Conservation (phyloP, 2,797 vertebrate species). For the Pipistrellus pygmaeus region DNA sequence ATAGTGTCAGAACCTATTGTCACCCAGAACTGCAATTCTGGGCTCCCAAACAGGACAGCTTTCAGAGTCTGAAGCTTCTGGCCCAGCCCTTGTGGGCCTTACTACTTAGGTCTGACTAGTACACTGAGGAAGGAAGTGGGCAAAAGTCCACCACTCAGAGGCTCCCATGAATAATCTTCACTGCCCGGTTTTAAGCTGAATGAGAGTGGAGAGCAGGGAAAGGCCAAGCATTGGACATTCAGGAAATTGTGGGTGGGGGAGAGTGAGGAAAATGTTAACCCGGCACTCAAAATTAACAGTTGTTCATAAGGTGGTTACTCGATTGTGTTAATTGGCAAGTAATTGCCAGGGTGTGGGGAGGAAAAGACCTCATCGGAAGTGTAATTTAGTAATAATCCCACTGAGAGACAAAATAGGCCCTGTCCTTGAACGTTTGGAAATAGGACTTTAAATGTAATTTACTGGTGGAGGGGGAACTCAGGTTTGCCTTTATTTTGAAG, state of each 20-base stretch:
- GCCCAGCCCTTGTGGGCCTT: neutral
- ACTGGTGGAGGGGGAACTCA: neutral
- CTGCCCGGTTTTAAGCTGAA: neutral
- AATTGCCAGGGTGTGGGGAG: constrained; percentile 58
- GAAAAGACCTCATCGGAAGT: constrained; percentile 5
- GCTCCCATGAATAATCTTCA: neutral
- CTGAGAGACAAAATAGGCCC: neutral
- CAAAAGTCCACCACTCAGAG: neutral
- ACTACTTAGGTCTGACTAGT: neutral
- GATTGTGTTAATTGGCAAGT: constrained; percentile 66
- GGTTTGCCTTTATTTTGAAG: constrained; percentile 27
- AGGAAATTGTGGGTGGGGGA: neutral
- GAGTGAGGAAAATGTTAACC: neutral
- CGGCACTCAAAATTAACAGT: constrained; percentile 63
- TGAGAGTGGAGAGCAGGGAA: neutral
- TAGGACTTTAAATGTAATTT: neutral
- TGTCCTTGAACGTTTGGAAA: constrained; percentile 48
- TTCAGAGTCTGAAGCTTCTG: neutral
- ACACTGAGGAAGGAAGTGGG: neutral
- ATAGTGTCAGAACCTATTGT: neutral
- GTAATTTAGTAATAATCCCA: constrained; percentile 45
- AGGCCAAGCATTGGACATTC: neutral
- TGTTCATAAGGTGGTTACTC: constrained; percentile 2
- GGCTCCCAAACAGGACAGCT: neutral
- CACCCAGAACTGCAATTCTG: neutral